Evolutionary conservation across 2,797 vertebrate genomes (phyloP), one percentile per base, ranked within the genome.

Genomic region (Crossoptilon crossoptilon): DNA sequence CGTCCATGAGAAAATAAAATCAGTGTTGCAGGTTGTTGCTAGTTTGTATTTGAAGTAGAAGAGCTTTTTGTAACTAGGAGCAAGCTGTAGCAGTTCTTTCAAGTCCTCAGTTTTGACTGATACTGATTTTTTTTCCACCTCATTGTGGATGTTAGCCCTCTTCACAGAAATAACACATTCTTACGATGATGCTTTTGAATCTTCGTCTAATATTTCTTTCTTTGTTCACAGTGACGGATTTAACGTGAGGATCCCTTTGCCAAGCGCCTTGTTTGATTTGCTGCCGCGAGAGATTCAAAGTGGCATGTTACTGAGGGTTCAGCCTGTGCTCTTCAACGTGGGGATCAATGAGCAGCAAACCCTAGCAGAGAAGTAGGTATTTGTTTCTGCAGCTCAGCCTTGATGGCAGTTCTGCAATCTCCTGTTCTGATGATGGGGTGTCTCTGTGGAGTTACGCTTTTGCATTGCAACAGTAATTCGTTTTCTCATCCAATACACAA

Each of bases 321-420:
- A 99, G 96, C 99, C 99, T 0, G 98, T 99, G 59, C 97, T 99
- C 60, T 99, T 99, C 97, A 99, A 99, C 0, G 98, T 99, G 93
- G 99, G 99, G 69, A 99, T 99, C 98, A 99, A 99, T 10, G 99
- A 99, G 87, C 99, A 99, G 96, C 99, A 99, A 98, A 99, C 99
- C 0, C 96, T 99, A 94, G 99, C 99, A 19, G 99, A 99, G 97
- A 99, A 99, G 99, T 99, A 96, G 46, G 98, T 97, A 48, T 39
- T 51, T 39, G 66, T 37, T 63, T 21, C 43, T 62, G 33, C 68
- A 80, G 44, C 23, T 87, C 46, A 79, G 6, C 41, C 69, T 79
- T 92, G 43, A n/a, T 59, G 84, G 43, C 67, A 60, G n/a, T 37
- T 70, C 68, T 73, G 53, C 78, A 64, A 0, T 56, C 69, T 76